Conservation (phyloP, 2,113 vertebrate genomes). For the Uria aalge region DNA sequence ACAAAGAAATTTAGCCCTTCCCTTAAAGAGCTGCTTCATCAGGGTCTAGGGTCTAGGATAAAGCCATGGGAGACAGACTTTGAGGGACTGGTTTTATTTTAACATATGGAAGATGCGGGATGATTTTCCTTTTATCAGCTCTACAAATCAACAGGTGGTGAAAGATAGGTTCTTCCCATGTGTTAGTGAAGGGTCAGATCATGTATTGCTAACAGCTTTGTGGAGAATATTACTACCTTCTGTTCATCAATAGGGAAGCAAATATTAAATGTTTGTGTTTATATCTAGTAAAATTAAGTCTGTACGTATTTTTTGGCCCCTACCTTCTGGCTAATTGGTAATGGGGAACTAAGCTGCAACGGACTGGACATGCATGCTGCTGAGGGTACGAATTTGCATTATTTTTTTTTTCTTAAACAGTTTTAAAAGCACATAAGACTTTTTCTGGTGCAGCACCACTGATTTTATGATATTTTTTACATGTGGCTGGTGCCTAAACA, state of each 20-base stretch:
- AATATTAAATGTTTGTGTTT: background rate
- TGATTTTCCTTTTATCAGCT: background rate
- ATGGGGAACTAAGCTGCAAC: background rate
- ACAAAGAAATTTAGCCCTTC: background rate
- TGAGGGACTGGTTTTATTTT: background rate
- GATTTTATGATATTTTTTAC: background rate
- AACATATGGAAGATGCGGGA: background rate
- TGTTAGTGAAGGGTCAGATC: background rate
- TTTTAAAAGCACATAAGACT: background rate
- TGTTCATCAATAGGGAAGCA: background rate
- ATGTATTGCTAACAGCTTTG: background rate
- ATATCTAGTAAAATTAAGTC: background rate
- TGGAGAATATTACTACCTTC: background rate
- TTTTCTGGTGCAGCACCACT: background rate
- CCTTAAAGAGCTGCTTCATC: background rate
- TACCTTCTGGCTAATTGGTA: background rate
- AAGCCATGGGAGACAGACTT: background rate
- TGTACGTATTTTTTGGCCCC: background rate
- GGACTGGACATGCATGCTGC: background rate
- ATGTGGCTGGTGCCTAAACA: background rate
- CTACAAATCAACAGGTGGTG: background rate
- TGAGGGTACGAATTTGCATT: background rate
- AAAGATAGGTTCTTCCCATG: background rate
- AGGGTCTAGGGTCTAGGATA: background rate
- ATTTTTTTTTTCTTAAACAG: background rate